Conservation (phyloP, 92 coral and sea anemone species). For the Zoanthus sociatus region DNA sequence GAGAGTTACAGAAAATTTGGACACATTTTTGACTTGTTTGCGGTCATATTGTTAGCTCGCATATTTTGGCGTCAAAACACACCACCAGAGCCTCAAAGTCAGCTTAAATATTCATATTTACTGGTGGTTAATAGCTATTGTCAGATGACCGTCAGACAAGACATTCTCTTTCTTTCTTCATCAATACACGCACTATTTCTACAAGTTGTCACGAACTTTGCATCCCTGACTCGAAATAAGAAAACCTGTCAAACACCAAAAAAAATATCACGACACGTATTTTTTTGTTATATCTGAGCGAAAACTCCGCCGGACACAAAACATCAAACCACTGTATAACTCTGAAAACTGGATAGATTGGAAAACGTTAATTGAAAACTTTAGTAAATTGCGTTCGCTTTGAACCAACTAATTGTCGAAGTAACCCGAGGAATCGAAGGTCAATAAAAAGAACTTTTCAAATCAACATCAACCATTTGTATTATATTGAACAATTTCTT, state of each 20-base stretch:
- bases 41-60: background rate
- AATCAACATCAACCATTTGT: conserved; percentile 31
- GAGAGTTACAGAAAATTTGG: conserved; percentile 25
- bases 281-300: background rate
- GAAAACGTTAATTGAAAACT: conserved; percentile 60
- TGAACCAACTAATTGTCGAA: conserved; percentile 70
- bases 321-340: conserved; percentile 1
- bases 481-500: conserved; percentile 5
- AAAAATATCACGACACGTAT: background rate
- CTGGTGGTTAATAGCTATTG: conserved; percentile 31
- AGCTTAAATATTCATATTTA: conserved; percentile 11
- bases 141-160: background rate
- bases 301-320: background rate
- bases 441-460: conserved; percentile 56
- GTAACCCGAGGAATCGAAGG: conserved; percentile 78
- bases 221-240: background rate
- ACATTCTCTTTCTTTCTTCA: background rate
- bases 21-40: conserved; percentile 12
- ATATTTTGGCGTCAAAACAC: conserved; percentile 1
- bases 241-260: background rate
- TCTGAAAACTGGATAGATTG: conserved; percentile 2
- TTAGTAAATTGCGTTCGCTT: conserved; percentile 62
- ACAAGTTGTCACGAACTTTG: background rate
- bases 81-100: conserved; percentile 34
- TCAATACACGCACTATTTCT: background rate